phyloP scores from a whole-genome alignment of 2,888 invertebrate species.

The Cylloceria caligata region DNA sequence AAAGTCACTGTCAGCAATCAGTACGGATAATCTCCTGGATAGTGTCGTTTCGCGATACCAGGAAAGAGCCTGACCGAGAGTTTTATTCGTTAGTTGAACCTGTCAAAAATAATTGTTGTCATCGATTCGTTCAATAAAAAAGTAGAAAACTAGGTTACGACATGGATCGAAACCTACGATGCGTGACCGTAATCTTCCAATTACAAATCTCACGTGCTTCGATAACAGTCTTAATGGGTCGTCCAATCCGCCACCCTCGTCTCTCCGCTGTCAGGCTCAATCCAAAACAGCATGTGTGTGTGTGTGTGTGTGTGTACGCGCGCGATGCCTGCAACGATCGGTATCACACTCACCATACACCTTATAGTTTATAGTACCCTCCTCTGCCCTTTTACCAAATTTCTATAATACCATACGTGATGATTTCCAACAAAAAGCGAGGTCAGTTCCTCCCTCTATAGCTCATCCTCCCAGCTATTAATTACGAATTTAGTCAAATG shows the following conservation, averaged over 20 bases:
- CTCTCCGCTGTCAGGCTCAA: constrained; percentile 72
- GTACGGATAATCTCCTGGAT: neutral
- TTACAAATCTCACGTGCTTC: constrained; percentile 70
- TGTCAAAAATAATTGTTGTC: neutral
- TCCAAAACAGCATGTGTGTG: constrained; percentile 29
- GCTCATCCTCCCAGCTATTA: constrained; percentile 66
- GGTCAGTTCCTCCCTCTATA: constrained; percentile 45
- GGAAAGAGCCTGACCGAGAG: too few species aligned
- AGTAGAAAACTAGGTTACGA: constrained; percentile 67
- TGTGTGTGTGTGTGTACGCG: too few species aligned
- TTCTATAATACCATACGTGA: constrained; percentile 59
- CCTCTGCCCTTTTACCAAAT: constrained; percentile 65
- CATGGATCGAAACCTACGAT: constrained; percentile 65
- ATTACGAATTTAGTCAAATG: constrained; percentile 69
- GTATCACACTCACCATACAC: constrained; percentile 26
- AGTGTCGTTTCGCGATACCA: too few species aligned
- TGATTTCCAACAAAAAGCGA: constrained; percentile 28
- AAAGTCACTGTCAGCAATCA: constrained; percentile 58
- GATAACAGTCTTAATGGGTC: constrained; percentile 77
- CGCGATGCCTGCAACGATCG: constrained; percentile 43
- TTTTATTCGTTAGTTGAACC: neutral
- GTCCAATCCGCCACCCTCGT: constrained; percentile 75
- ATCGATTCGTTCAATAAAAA: neutral
- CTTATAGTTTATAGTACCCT: constrained; percentile 39
- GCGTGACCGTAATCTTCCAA: constrained; percentile 77